These are phyloP conservation scores for Margaritifera margaritifera DNA, from an alignment of 2,888 invertebrate genomes.

Conservation along the genomic window DNA sequence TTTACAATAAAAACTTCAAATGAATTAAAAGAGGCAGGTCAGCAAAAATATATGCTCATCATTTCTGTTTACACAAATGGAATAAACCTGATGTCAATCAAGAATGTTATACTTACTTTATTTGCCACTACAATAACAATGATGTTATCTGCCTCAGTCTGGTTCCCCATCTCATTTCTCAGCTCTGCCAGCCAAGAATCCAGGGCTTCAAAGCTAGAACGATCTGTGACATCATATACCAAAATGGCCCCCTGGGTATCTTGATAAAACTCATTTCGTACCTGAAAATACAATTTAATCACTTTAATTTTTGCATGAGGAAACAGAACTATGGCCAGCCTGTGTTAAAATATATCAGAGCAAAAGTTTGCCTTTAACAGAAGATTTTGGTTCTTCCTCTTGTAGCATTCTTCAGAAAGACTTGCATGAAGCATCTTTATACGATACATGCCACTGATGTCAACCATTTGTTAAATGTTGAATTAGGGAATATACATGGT, in stretches of 20 bases:
- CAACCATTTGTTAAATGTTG: no score
- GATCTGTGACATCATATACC: slow-evolving; percentile 72
- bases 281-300: slow-evolving; percentile 47
- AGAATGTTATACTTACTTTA: slow-evolving; percentile 59
- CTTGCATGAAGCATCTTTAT: no score
- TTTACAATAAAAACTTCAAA: no score
- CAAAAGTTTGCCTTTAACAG: no score
- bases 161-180: slow-evolving; percentile 67
- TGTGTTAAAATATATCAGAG: no score
- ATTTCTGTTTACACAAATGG: not conserved
- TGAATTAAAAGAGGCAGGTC: no score
- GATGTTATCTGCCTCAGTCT: slow-evolving; percentile 66
- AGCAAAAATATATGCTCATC: no score
- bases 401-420: no score
- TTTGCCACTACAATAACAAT: slow-evolving; percentile 72
- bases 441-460: no score
- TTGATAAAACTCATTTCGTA: slow-evolving; percentile 73
- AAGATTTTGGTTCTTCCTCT: no score
- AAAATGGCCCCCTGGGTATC: slow-evolving; percentile 73
- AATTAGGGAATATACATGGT: not conserved
- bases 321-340: not conserved
- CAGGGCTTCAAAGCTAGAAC: slow-evolving; percentile 71
- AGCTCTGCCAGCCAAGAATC: slow-evolving; percentile 73
- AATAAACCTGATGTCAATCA: not conserved
- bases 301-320: not conserved